phyloP scores from a whole-genome alignment of 2,888 invertebrate genomes.

The Conops quadrifasciatus region DNA sequence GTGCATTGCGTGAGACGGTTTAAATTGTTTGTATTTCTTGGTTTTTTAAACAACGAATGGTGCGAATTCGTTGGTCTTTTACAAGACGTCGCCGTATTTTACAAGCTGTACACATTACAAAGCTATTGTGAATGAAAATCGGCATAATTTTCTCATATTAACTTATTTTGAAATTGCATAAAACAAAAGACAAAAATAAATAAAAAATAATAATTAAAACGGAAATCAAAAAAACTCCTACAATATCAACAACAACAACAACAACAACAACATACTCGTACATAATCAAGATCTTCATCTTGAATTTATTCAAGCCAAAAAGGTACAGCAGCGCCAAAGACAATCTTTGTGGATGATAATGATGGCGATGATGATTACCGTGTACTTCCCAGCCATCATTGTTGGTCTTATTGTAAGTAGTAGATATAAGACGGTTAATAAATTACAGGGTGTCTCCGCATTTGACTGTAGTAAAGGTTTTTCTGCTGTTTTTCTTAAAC shows the following conservation, averaged over 20 bases:
- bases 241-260: not conserved
- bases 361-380: conserved; percentile 13
- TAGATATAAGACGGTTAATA: conserved; percentile 17
- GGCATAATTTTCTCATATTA: too few species aligned
- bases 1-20: too few species aligned
- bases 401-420: conserved; percentile 25
- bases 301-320: not conserved
- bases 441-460: conserved; percentile 25
- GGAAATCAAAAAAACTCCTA: not conserved
- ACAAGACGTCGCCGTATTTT: too few species aligned
- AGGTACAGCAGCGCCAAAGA: not conserved
- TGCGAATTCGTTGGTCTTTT: too few species aligned
- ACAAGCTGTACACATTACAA: too few species aligned
- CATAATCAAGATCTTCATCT: not conserved
- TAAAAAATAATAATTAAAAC: not conserved
- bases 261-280: not conserved
- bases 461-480: not conserved
- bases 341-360: not conserved
- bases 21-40: too few species aligned
- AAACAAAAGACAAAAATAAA: too few species aligned
- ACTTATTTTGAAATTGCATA: too few species aligned
- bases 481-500: not conserved
- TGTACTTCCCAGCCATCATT: conserved; percentile 11
- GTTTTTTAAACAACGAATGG: too few species aligned
- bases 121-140: too few species aligned